phyloP scores from a whole-genome alignment of 2,113 vertebrate species.

The Morone saxatilis region DNA sequence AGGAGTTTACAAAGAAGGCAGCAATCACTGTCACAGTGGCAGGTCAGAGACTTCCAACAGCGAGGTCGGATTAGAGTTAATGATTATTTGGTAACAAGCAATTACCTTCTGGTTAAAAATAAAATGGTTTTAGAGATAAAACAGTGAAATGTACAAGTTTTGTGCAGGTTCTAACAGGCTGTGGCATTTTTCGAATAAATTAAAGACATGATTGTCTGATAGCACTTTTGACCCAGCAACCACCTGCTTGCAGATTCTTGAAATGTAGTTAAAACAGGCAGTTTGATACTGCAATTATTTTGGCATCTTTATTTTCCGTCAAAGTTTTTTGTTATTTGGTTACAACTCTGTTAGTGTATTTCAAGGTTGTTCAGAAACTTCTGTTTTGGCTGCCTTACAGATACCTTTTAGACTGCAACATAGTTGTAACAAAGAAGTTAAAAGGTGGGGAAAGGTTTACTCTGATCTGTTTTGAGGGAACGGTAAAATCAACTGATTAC shows the following conservation, averaged over 20 bases:
- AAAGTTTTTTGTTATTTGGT: background rate
- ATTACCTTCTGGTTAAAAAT: background rate
- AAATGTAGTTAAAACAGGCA: background rate
- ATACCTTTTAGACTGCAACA: background rate
- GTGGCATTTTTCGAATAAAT: background rate
- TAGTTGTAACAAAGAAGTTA: background rate
- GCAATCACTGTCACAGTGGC: slow-evolving; percentile 30
- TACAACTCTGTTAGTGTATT: too few species aligned
- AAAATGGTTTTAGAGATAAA: slow-evolving; percentile 33
- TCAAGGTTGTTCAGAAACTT: background rate
- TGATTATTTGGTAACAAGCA: slow-evolving; percentile 20
- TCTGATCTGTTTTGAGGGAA: background rate
- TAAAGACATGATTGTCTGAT: background rate
- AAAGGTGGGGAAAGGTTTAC: background rate
- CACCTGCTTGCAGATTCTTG: background rate
- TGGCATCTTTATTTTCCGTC: background rate
- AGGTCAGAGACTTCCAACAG: slow-evolving; percentile 36
- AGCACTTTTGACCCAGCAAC: background rate
- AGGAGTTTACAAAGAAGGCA: slow-evolving; percentile 60
- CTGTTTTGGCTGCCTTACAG: background rate
- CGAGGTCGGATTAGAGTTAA: slow-evolving; percentile 15
- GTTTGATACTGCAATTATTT: background rate
- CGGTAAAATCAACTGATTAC: background rate
- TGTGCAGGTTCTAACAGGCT: background rate
- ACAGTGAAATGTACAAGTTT: background rate